Percentiles rank a stretch among this genome's conserved stretches.
phyloP scores from a whole-genome alignment of 2,797 vertebrate genomes.

The Poeciliopsis gracilis region DNA sequence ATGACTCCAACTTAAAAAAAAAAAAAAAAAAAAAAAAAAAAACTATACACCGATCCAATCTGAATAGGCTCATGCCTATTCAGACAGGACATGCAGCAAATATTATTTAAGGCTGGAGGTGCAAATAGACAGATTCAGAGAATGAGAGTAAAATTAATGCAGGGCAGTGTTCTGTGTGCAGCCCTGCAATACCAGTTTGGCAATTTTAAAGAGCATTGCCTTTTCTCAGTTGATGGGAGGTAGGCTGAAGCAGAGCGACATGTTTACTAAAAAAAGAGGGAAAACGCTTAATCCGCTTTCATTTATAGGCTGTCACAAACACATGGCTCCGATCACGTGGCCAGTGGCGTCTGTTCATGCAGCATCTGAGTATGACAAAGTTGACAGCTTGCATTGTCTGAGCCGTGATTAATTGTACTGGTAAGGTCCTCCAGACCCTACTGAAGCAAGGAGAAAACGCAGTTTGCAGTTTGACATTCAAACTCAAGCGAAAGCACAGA shows the following conservation, averaged over 20 bases:
- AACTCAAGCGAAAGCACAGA: not conserved
- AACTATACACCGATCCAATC: not conserved
- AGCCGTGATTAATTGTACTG: constrained; percentile 47
- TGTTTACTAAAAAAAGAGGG: constrained; percentile 27
- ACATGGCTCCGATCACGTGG: constrained; percentile 61
- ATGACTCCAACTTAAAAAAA: not conserved
- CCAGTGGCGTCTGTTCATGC: constrained; percentile 61
- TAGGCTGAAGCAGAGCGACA: not conserved
- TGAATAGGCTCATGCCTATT: not conserved
- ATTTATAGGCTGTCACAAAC: constrained; percentile 40
- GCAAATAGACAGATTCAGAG: constrained; percentile 39
- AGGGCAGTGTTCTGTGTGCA: constrained; percentile 40
- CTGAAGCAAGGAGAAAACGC: not conserved
- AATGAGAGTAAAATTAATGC: constrained; percentile 41
- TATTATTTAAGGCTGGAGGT: not conserved
- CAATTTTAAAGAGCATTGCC: constrained; percentile 16
- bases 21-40: not conserved
- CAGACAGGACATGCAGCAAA: not conserved
- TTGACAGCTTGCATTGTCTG: constrained; percentile 67
- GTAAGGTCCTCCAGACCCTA: constrained; percentile 4
- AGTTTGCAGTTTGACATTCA: not conserved
- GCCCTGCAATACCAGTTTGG: constrained; percentile 33
- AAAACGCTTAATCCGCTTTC: constrained; percentile 35
- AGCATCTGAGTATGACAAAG: constrained; percentile 40
- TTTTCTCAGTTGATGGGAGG: not conserved